phyloP scores from a whole-genome alignment of 2,888 invertebrate species.

The Chalcosyrphus nemorum region DNA sequence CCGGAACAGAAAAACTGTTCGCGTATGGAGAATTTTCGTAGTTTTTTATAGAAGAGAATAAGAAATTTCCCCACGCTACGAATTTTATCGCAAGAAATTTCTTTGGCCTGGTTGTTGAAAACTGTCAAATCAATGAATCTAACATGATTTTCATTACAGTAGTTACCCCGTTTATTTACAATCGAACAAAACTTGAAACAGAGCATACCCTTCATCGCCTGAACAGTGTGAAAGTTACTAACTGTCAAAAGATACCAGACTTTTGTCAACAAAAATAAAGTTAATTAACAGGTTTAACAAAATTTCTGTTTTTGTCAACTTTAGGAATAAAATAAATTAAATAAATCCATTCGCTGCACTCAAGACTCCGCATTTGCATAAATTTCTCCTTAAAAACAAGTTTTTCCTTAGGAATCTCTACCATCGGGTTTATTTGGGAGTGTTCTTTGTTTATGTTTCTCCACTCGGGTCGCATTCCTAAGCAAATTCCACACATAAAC shows the following conservation, averaged over 20 bases:
- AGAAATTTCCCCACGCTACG: too few relatives aligned
- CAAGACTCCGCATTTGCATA: too few relatives aligned
- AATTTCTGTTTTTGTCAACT: neutral
- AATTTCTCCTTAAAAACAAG: too few relatives aligned
- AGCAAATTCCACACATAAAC: neutral
- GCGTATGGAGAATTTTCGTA: too few relatives aligned
- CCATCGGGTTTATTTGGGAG: neutral
- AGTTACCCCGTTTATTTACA: too few relatives aligned
- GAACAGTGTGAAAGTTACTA: neutral
- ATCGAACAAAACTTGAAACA: too few relatives aligned
- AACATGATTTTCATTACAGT: too few relatives aligned
- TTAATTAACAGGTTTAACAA: neutral
- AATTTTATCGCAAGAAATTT: too few relatives aligned
- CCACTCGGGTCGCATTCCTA: conserved; percentile 9
- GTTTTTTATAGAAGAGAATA: too few relatives aligned
- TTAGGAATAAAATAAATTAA: neutral
- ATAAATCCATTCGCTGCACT: neutral
- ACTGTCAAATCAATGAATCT: too few relatives aligned
- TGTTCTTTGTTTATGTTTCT: conserved; percentile 53
- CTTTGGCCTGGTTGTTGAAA: too few relatives aligned
- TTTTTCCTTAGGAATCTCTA: conserved; percentile 21
- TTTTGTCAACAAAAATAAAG: neutral
- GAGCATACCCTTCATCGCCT: neutral
- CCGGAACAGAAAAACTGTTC: too few relatives aligned
- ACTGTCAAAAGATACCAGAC: neutral